Conservation (phyloP, 2,113 vertebrate genomes). For the Gymnobelideus leadbeateri region DNA sequence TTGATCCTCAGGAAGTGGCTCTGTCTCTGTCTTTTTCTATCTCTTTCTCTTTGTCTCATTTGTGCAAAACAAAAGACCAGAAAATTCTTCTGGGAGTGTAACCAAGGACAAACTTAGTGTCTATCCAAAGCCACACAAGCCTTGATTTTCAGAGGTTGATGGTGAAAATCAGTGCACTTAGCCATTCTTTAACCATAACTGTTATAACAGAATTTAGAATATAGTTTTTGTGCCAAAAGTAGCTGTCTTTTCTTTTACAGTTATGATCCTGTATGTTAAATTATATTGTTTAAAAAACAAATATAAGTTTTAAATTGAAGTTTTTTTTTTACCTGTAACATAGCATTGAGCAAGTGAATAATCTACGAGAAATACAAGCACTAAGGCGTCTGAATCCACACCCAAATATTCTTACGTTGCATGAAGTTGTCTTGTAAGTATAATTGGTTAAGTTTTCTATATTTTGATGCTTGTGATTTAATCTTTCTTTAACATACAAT, state of each 20-base stretch:
- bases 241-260: neutral
- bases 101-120: neutral
- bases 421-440: constrained; percentile 84
- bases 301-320: neutral
- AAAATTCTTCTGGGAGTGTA: neutral
- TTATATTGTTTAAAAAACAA: neutral
- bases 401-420: constrained; percentile 85
- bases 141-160: neutral
- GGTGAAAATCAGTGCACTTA: neutral
- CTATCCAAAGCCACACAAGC: neutral
- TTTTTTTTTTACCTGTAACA: constrained; percentile 56
- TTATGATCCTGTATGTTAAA: neutral
- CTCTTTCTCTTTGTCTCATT: neutral
- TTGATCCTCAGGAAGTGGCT: neutral
- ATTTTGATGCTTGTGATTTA: neutral
- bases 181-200: neutral
- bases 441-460: neutral
- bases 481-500: constrained; percentile 21
- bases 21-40: neutral
- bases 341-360: constrained; percentile 86
- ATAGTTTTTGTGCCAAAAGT: neutral
- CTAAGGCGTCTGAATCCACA: constrained; percentile 85
- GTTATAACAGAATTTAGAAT: constrained; percentile 10
- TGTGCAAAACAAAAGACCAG: constrained; percentile 23
- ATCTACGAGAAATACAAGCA: constrained; percentile 83